Base-by-base conservation (phyloP, 2,113 vertebrate genomes). In the Condylura cristata region DNA sequence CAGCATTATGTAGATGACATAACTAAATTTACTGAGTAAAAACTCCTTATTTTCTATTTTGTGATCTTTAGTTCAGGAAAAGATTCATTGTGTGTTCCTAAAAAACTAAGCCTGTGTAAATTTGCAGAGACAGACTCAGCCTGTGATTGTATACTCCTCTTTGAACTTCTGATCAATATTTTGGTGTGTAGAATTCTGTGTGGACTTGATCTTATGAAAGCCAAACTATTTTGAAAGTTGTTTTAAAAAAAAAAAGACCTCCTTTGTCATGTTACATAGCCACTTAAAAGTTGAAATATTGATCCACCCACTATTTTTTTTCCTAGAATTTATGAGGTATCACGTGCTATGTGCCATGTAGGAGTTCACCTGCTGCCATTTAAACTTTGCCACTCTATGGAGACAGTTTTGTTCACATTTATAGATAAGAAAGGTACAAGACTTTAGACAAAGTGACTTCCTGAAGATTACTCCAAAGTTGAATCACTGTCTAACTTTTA, bases 31-130 rank as follows among this genome's bases (percentile, higher is more conserved):
- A 34, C 85, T 26, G 26, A 18, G 56, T 51, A 30, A 90, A 93
- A 79, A 83, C 84, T 58, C 13, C 8, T 84, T 65, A 61, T 37
- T 90, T 94, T 81, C 44, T 83, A 34, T 66, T 91, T 93, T 81
- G 12, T 53, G 74, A 6, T 86, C 24, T 56, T 91, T 46, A 30
- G 11, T 39, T 76, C 37, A 71, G 75, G 85, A 92, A 61, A 17
- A 83, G 61, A 53, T 60, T 93, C 84, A 65, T 26, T 78, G 1
- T 93, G 82, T 82, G 37, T 44, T 79, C 22, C 39, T 75, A 56
- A 86, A 76, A 60, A 66, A 30, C 28, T 37, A 82, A 53, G 13
- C 22, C 53, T 92, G 11, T 72, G n/a, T n/a, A 88, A 41, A 72
- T 90, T 56, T 82, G 11, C n/a, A 79, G 66, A 63, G 53, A 44